Evolutionary conservation across 2,797 vertebrate species (phyloP).

Genomic region (Gymnodraco acuticeps): DNA sequence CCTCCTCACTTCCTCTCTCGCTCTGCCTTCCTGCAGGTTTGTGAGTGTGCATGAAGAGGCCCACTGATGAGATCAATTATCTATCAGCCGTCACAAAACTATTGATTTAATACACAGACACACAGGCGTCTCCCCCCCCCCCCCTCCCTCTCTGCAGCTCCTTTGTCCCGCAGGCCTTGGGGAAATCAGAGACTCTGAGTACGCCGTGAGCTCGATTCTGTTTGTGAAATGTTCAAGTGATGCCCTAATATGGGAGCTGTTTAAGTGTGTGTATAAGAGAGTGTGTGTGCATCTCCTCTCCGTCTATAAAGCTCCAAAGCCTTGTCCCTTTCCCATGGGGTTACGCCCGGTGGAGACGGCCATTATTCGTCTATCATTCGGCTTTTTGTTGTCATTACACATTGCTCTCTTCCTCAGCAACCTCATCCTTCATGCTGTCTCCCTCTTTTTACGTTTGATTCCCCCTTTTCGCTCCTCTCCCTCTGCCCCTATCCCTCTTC

Average conservation of each 20-base stretch:
- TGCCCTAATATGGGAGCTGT: conserved; percentile 60
- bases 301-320: conserved; percentile 46
- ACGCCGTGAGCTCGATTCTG: conserved; percentile 53
- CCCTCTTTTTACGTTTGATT: conserved; percentile 18
- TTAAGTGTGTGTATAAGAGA: conserved; percentile 44
- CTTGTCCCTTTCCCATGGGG: conserved; percentile 35
- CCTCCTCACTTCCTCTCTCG: conserved; percentile 45
- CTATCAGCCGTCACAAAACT: conserved; percentile 76
- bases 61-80: conserved; percentile 81
- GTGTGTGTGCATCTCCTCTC: conserved; percentile 12
- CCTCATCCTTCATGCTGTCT: conserved; percentile 46
- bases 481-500: conserved; percentile 6
- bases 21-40: conserved; percentile 48
- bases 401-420: conserved; percentile 28
- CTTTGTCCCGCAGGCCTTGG: conserved; percentile 56
- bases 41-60: conserved; percentile 75
- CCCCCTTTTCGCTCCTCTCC: not conserved
- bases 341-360: conserved; percentile 26
- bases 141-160: conserved; percentile 20
- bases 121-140: not conserved
- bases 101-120: conserved; percentile 63
- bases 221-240: conserved; percentile 65
- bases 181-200: conserved; percentile 63
- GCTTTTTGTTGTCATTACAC: conserved; percentile 68
- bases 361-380: conserved; percentile 67